Base-by-base conservation (phyloP, 2,113 vertebrate genomes). In the Corvus moneduloides region DNA sequence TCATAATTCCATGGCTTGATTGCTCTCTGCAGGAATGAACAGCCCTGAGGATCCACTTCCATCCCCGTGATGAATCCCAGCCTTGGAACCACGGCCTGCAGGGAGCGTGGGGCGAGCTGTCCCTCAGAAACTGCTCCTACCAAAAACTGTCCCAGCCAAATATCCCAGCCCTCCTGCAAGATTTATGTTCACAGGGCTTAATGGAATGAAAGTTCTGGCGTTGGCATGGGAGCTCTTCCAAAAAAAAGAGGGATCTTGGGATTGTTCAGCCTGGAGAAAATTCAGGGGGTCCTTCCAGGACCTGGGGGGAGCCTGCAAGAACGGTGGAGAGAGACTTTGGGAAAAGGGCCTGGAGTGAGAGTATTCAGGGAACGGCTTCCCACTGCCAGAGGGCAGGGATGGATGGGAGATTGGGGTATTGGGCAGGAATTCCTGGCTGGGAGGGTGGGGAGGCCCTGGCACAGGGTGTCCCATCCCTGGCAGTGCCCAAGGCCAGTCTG, bases 121-220 rank as follows among this genome's bases (percentile, higher is more conserved):
- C 10, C 67, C 56, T n/a, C 54, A 7, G 8, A 3, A 2, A 4
- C 18, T 18, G 54, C 54, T 43, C 32, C 80, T 61, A 37, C 56
- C 56, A 2, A 5, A n/a, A 58, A 3, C 21, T 2, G n/a, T 22
- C 33, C 56, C 56, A 23, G 33, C 6, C 8, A 83, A 43, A 2
- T 8, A 28, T 18, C 30, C 63, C n/a, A 4, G 43, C n/a, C 28
- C 16, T 58, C 15, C 79, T 15, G 54, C 35, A 6, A 0, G 11
- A 2, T 3, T 28, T 2, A 2, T 37, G 10, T 1, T 1, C 20
- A 1, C 17, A 7, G 62, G 16, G 8, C 4, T 2, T 17, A 2
- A 12, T 6, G 41, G 46, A 21, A 56, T 6, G 9, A 32, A 5
- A 0, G 5, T 22, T 11, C 72, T 75, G n/a, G 20, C 20, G 5